These are phyloP conservation scores for Zaprionus tsacasi DNA, from an alignment of 1,140 invertebrate species.

Conservation along the genomic window DNA sequence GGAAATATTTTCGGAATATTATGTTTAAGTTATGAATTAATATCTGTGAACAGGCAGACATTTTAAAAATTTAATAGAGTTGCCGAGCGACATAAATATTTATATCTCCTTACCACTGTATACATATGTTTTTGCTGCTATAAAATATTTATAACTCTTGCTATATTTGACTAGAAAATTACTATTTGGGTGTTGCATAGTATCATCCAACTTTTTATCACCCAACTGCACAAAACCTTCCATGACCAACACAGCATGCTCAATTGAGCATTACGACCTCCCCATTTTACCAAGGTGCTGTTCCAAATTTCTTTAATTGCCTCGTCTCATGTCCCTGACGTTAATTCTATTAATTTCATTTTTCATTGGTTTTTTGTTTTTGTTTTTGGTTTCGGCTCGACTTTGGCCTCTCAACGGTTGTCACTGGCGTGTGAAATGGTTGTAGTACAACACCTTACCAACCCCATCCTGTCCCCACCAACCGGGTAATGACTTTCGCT, in stretches of 20 bases:
- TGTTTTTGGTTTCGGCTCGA: slow-evolving; percentile 21
- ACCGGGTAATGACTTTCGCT: slow-evolving; percentile 77
- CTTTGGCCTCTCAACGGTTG: slow-evolving; percentile 58
- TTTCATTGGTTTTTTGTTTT: slow-evolving; percentile 60
- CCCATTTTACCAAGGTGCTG: slow-evolving; percentile 49
- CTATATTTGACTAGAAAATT: too few relatives aligned
- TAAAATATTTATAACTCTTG: too few relatives aligned
- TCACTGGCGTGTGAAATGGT: slow-evolving; percentile 38
- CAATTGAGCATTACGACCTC: slow-evolving; percentile 19
- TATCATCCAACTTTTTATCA: too few relatives aligned
- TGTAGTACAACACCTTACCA: neutral
- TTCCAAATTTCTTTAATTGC: slow-evolving; percentile 47
- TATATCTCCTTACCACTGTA: neutral
- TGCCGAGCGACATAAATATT: neutral
- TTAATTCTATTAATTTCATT: slow-evolving; percentile 75
- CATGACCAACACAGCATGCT: slow-evolving; percentile 26
- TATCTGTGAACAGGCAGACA: slow-evolving; percentile 40
- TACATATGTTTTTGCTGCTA: too few relatives aligned
- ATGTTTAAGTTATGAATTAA: slow-evolving; percentile 80
- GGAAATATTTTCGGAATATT: slow-evolving; percentile 79
- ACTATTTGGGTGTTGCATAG: too few relatives aligned
- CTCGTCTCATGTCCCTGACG: slow-evolving; percentile 51
- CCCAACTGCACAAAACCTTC: neutral
- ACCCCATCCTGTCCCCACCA: slow-evolving; percentile 20
- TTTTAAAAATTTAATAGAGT: slow-evolving; percentile 35